These are phyloP conservation scores for Agrochola circellaris DNA, from an alignment of 2,888 invertebrate species.

Conservation along the genomic window DNA sequence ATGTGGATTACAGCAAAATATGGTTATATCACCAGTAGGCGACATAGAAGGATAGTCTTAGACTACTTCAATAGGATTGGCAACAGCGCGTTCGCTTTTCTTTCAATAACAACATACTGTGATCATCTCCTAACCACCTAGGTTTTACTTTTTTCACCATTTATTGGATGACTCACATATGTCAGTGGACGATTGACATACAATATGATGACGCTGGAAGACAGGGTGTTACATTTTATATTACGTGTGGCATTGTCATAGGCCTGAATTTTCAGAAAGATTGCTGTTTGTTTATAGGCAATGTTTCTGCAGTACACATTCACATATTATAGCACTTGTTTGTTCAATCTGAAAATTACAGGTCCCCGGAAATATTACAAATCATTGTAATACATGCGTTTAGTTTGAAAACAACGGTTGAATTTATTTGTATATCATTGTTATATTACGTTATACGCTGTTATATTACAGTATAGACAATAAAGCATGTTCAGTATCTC, in stretches of 20 bases:
- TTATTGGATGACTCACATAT: neutral
- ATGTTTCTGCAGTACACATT: neutral
- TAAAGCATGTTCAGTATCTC: constrained; percentile 80
- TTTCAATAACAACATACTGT: neutral
- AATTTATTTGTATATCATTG: constrained; percentile 66
- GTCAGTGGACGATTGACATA: neutral
- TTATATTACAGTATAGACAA: constrained; percentile 68
- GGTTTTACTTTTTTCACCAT: neutral
- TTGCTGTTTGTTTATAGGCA: neutral
- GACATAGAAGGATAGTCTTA: neutral
- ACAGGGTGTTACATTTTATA: neutral
- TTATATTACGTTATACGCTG: constrained; percentile 68
- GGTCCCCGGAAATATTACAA: constrained; percentile 44
- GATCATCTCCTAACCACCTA: neutral
- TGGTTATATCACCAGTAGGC: too few species aligned
- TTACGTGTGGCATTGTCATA: neutral
- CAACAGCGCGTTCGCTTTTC: neutral
- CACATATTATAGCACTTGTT: neutral
- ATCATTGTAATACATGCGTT: constrained; percentile 53
- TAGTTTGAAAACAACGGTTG: constrained; percentile 55
- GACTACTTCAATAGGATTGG: too few species aligned
- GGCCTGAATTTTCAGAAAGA: neutral
- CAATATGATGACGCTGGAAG: neutral
- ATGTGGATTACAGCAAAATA: neutral
- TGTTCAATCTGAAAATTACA: constrained; percentile 30